Conservation (phyloP, 2,797 vertebrate genomes). For the Tauraco hartlaubi region DNA sequence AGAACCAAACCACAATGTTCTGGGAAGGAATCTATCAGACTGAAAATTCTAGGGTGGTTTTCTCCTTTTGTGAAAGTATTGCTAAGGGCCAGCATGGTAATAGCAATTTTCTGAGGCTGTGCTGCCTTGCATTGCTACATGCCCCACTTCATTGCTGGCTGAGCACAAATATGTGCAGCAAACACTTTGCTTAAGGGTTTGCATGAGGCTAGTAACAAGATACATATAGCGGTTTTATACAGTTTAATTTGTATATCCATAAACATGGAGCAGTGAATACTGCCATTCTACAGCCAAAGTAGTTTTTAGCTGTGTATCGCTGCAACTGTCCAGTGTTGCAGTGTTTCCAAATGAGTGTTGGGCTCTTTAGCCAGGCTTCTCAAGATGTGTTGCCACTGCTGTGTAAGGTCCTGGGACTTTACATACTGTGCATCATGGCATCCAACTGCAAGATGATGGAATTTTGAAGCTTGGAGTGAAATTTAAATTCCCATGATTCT, state of each 20-base stretch:
- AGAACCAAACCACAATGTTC: slow-evolving; percentile 7
- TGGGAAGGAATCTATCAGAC: slow-evolving; percentile 19
- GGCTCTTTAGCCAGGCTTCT: neutral
- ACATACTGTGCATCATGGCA: neutral
- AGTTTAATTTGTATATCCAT: neutral
- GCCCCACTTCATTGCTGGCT: neutral
- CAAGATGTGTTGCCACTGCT: neutral
- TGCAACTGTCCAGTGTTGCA: neutral
- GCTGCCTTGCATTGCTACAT: neutral
- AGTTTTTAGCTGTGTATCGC: neutral
- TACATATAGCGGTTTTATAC: neutral
- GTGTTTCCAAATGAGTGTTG: neutral
- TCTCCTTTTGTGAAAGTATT: neutral
- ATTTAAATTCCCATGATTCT: slow-evolving; percentile 31
- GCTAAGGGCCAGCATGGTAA: neutral
- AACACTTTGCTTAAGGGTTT: neutral
- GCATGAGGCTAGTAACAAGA: neutral
- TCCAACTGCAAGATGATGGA: slow-evolving; percentile 15
- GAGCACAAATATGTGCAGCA: neutral
- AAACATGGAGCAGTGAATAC: neutral
- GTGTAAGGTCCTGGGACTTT: neutral
- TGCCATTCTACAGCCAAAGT: neutral
- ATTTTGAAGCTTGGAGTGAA: slow-evolving; percentile 43
- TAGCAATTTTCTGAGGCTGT: neutral
- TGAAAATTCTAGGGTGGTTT: neutral